Conservation (phyloP, 2,888 invertebrate species). For the Bembecia ichneumoniformis region DNA sequence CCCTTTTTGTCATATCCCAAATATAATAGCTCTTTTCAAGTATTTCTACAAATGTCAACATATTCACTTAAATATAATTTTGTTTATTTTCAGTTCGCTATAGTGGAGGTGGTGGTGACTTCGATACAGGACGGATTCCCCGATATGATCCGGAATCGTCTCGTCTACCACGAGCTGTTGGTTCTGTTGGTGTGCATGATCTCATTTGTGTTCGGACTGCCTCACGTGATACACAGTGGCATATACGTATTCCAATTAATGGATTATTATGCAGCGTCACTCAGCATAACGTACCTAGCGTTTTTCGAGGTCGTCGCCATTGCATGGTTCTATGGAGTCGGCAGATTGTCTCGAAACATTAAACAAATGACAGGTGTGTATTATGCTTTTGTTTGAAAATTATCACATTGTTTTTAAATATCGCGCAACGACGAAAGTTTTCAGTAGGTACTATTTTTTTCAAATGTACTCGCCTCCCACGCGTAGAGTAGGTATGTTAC, state of each 20-base stretch:
- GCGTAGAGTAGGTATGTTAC: no score
- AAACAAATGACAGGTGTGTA: conserved; percentile 89
- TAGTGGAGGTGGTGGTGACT: conserved; percentile 94
- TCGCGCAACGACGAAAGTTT: no score
- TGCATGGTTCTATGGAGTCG: conserved; percentile 92
- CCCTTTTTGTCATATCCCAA: no score
- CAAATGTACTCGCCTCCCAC: no score
- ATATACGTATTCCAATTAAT: conserved; percentile 93
- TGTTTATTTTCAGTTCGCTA: conserved; percentile 82
- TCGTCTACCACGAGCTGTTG: conserved; percentile 89
- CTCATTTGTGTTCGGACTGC: conserved; percentile 87
- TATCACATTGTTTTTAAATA: not conserved
- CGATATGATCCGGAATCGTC: conserved; percentile 84
- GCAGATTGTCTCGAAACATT: conserved; percentile 83
- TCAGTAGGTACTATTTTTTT: no score
- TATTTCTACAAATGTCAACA: no score
- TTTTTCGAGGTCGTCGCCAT: conserved; percentile 94
- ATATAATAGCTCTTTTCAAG: no score
- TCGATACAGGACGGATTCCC: conserved; percentile 95
- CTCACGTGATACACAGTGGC: conserved; percentile 91
- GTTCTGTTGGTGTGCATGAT: conserved; percentile 86
- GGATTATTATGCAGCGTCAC: conserved; percentile 94
- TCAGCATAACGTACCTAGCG: conserved; percentile 92
- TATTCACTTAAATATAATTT: not conserved
- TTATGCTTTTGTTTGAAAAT: not conserved